phyloP scores from a whole-genome alignment of 1,140 invertebrate genomes.

The Ganaspis sp. region DNA sequence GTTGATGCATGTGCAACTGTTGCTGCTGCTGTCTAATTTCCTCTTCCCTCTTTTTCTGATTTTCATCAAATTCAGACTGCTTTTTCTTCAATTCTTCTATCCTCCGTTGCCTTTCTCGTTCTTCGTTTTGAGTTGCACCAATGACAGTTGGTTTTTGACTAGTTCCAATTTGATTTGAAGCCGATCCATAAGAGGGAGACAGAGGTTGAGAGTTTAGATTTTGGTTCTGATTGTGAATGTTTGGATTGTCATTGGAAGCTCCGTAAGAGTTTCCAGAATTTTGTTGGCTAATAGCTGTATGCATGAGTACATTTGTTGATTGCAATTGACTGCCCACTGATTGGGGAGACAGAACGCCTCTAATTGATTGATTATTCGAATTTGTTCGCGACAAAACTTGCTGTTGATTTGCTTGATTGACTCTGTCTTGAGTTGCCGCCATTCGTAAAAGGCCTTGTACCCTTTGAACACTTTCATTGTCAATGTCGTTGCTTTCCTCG shows the following conservation, averaged over 20 bases:
- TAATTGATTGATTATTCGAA: constrained; percentile 67
- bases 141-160: constrained; percentile 59
- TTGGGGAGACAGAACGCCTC: constrained; percentile 61
- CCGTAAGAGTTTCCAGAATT: constrained; percentile 53
- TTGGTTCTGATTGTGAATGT: constrained; percentile 49
- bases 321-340: constrained; percentile 64
- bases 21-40: constrained; percentile 69
- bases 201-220: constrained; percentile 51
- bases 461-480: constrained; percentile 72
- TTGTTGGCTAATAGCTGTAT: constrained; percentile 57
- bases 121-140: constrained; percentile 59
- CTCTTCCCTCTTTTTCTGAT: constrained; percentile 73
- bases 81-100: constrained; percentile 78
- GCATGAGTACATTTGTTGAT: constrained; percentile 60
- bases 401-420: constrained; percentile 54
- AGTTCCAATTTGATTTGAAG: constrained; percentile 55
- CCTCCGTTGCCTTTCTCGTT: constrained; percentile 76
- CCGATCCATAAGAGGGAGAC: constrained; percentile 55
- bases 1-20: constrained; percentile 66
- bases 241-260: constrained; percentile 51
- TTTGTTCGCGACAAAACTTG: constrained; percentile 58
- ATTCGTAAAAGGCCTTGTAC: constrained; percentile 74
- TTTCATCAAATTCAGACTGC: constrained; percentile 75
- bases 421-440: constrained; percentile 67
- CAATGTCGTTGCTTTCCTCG: constrained; percentile 76